Conservation (phyloP, 2,888 invertebrate genomes). For the Polyommatus icarus region DNA sequence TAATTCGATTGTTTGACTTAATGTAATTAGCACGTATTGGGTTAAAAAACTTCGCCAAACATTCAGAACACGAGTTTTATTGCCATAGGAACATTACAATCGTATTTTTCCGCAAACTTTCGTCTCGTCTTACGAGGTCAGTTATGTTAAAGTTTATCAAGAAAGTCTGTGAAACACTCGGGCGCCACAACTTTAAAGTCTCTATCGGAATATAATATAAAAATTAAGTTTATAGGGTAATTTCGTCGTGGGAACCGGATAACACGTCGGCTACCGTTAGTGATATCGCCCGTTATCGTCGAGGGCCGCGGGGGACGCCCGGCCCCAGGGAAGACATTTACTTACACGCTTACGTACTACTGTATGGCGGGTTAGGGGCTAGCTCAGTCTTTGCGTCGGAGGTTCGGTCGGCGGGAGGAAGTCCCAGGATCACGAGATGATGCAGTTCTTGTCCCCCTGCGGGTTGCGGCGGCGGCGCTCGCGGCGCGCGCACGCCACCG, state of each 20-base stretch:
- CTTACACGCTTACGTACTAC: constrained; percentile 51
- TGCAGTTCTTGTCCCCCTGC: constrained; percentile 90
- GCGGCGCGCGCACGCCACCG: constrained; percentile 89
- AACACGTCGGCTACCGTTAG: neutral
- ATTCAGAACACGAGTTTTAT: neutral
- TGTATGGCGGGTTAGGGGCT: constrained; percentile 69
- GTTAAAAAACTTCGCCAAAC: neutral
- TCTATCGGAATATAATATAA: neutral
- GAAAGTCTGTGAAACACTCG: constrained; percentile 18
- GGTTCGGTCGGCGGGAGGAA: constrained; percentile 60
- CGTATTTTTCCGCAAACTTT: constrained; percentile 6
- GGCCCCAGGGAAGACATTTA: constrained; percentile 52
- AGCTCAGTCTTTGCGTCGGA: constrained; percentile 77
- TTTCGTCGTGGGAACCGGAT: constrained; percentile 4
- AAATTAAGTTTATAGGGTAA: neutral
- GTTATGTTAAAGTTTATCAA: neutral
- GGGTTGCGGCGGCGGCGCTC: constrained; percentile 81
- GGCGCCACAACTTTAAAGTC: neutral
- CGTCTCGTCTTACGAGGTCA: constrained; percentile 14
- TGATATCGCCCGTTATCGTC: neutral
- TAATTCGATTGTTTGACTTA: no score
- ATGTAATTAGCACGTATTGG: neutral
- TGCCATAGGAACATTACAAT: constrained; percentile 13
- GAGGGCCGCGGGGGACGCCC: constrained; percentile 29
- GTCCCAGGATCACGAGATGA: constrained; percentile 88